Evolutionary conservation across 2,888 invertebrate genomes (phyloP), one percentile per base, ranked within the genome.

Genomic region (Drosophila kanekoi): DNA sequence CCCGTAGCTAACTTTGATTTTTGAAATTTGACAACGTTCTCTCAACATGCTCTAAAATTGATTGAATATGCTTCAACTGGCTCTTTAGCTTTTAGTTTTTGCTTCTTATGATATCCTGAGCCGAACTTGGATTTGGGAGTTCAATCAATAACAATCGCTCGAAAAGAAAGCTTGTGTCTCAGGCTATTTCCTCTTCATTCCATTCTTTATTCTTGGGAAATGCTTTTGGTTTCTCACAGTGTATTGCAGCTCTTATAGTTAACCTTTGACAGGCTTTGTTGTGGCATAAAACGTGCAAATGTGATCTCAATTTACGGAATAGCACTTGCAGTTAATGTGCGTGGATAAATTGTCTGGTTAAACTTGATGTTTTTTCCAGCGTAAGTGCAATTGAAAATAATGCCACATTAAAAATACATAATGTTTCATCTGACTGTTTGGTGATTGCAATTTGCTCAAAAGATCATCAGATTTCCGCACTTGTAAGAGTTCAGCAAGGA

Each of bases 401-500:
- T 37, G 41, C 14, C 16, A 20, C 61, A 49, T 49, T 63, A 51
- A 48, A 43, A 47, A 52, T 37, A 56, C 40, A 13, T 65, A 54
- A 60, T 44, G 52, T 66, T 61, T 61, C 43, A 40, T 54, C 38
- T 52, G 64, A 41, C 51, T 51, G 53, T 71, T 71, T 40, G 52
- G 4, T 10, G 38, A 49, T 45, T 58, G 49, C 54, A 52, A 37
- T 65, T 71, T 65, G 37, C 40, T 43, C 53, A 49, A 43, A 61
- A 48, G 61, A 74, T 74, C 71, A 62, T 32, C 64, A 47, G 75
- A 65, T 74, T 58, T 70, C 37, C 48, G 53, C 59, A 62, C 57
- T 75, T 65, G 54, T 48, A 35, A 40, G 64, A 13, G 18, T 16
- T 64, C 44, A 37, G 14, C 40, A 67, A 71, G 56, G 4, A 62